Percentiles rank a stretch among this genome's conserved stretches.
Evolutionary conservation across 1,140 invertebrate genomes (phyloP).

Genomic region (Brachionus plicatilis): DNA sequence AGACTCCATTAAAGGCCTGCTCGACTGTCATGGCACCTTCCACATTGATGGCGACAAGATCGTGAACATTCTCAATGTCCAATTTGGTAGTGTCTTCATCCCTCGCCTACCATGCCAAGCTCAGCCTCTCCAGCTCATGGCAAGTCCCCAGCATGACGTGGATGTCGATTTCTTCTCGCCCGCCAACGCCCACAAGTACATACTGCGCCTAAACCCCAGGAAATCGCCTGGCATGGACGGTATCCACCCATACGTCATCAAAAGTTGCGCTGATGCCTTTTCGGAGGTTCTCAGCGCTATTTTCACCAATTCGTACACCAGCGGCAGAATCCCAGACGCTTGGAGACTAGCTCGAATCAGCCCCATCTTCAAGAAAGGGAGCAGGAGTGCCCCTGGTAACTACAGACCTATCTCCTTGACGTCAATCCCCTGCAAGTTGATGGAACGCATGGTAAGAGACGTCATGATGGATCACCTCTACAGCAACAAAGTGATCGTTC

Average conservation of each 20-base stretch:
- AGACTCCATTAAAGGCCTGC: background rate
- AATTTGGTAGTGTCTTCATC: background rate
- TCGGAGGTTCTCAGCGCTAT: background rate
- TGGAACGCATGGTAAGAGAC: background rate
- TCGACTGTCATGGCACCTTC: no score
- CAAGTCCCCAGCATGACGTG: background rate
- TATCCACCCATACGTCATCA: background rate
- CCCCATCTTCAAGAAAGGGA: conserved; percentile 16
- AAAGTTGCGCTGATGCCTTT: background rate
- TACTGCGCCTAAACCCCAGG: background rate
- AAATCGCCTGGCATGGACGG: background rate
- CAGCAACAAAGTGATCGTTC: background rate
- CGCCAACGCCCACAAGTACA: background rate
- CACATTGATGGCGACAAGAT: background rate
- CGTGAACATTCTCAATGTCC: background rate
- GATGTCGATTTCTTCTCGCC: background rate
- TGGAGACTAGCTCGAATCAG: background rate
- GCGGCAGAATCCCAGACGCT: background rate
- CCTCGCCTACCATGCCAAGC: background rate
- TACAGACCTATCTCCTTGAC: background rate
- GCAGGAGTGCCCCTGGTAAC: background rate
- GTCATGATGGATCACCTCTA: background rate
- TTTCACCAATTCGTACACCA: background rate
- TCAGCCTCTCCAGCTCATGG: background rate
- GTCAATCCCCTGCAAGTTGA: background rate